phyloP scores from a whole-genome alignment of 2,113 vertebrate species.

The Pelvicachromis taeniatus region DNA sequence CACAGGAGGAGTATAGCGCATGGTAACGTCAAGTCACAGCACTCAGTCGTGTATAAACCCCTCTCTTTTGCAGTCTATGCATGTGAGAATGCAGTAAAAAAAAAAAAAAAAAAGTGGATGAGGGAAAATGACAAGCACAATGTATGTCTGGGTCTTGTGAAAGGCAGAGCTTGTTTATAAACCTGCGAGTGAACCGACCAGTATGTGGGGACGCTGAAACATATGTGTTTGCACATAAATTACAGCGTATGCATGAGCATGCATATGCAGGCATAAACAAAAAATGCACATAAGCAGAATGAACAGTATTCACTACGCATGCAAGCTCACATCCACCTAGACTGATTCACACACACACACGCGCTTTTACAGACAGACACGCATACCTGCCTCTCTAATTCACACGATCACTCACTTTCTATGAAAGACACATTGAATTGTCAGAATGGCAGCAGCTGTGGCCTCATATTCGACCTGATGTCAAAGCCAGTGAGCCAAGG shows the following conservation, averaged over 20 bases:
- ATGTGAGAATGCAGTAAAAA: constrained; percentile 63
- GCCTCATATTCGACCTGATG: constrained; percentile 54
- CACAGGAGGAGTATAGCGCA: neutral
- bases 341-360: neutral
- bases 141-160: constrained; percentile 12
- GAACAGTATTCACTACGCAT: neutral
- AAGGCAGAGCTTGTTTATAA: constrained; percentile 6
- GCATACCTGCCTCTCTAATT: constrained; percentile 38
- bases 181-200: constrained; percentile 4
- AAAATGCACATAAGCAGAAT: neutral
- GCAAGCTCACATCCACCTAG: neutral
- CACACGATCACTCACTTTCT: constrained; percentile 20
- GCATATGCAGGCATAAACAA: neutral
- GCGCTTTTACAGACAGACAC: neutral
- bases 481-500: constrained; percentile 47
- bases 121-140: neutral
- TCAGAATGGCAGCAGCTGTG: constrained; percentile 43
- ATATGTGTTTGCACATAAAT: constrained; percentile 48
- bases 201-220: constrained; percentile 18
- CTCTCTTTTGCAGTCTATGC: constrained; percentile 45
- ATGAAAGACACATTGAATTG: constrained; percentile 49
- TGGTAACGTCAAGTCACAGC: constrained; percentile 6
- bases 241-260: constrained; percentile 6
- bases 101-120: neutral
- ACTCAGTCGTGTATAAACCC: constrained; percentile 56